Percentiles rank a stretch among this genome's conserved stretches.
phyloP scores from a whole-genome alignment of 1,140 invertebrate genomes.

The Nasonia longicornis region DNA sequence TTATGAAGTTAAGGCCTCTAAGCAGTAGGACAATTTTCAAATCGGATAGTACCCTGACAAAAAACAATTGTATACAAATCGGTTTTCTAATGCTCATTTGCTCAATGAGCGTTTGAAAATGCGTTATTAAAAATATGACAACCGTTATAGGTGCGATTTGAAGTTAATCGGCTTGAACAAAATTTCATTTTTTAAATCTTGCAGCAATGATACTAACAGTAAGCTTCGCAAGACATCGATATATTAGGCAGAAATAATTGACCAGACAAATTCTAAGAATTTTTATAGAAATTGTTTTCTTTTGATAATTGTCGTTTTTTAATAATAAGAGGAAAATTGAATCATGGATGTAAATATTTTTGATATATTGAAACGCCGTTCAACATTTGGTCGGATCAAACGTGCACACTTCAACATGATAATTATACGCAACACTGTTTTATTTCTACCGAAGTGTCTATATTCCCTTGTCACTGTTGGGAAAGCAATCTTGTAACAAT shows the following conservation, averaged over 20 bases:
- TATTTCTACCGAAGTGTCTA: constrained; percentile 16
- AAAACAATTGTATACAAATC: not conserved
- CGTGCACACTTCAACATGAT: not conserved
- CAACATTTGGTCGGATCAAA: constrained; percentile 38
- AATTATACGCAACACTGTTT: not conserved
- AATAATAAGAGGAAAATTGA: constrained; percentile 9
- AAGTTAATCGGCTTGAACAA: constrained; percentile 29
- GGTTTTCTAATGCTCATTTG: constrained; percentile 7
- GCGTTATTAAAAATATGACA: constrained; percentile 5
- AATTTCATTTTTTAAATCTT: constrained; percentile 29
- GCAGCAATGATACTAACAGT: constrained; percentile 28
- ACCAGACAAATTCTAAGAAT: constrained; percentile 24
- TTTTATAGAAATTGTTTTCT: constrained; percentile 30
- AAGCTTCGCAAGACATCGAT: constrained; percentile 44
- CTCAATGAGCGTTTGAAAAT: constrained; percentile 10
- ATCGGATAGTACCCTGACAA: not conserved
- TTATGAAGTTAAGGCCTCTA: constrained; percentile 9
- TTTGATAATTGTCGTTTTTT: constrained; percentile 7
- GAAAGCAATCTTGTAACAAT: constrained; percentile 33
- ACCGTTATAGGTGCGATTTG: constrained; percentile 3
- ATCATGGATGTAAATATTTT: constrained; percentile 42
- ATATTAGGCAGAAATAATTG: constrained; percentile 30
- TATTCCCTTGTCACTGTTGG: constrained; percentile 24
- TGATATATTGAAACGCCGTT: constrained; percentile 31
- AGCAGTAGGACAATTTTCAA: constrained; percentile 1